Evolutionary conservation across 2,113 vertebrate species (phyloP), one percentile per base, ranked within the genome.

Genomic region (Centropus unirufus): DNA sequence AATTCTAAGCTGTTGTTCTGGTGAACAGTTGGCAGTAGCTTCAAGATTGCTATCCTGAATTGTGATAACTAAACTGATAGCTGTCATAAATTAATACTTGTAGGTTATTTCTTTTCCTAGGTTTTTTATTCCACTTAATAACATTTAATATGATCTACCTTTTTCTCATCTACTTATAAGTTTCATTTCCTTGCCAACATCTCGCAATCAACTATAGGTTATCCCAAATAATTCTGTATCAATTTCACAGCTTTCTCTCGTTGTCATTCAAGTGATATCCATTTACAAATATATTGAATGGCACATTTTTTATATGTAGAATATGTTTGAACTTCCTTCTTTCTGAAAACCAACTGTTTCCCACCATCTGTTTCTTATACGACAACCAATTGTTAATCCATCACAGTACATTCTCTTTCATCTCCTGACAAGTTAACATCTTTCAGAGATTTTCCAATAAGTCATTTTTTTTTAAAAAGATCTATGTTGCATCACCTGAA

Each of bases 331-430:
- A 44, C 11, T 83, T 36, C 57, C 27, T 84, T 90, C 40, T 85
- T 72, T 92, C 76, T 91, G 92, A 83, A 96, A 92, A 79, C 23
- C 30, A 83, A 5, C 75, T 88, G 59, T 54, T 39, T 86, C 58
- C 44, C 51, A 83, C 72, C 67, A 86, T 80, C 80, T 86, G 34
- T 80, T 92, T 89, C 73, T 89, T 70, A 72, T 54, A 21, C 55
- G 63, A 92, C 42, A 74, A 74, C 20, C 9, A 61, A 30, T 61
- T 68, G 7, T 80, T 80, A 42, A 68, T 32, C 82, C 24, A 34
- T 9, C 20, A 67, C 2, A 2, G 52, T 39, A 54, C 67, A 40
- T 74, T 42, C 54, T 55, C 17, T 86, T 49, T 61, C 32, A 49
- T 36, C 54, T 23, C 34, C 20, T 42, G 18, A 74, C 34, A 68